Conservation (phyloP, 2,888 invertebrate genomes). For the Hirtodrosophila cameraria region DNA sequence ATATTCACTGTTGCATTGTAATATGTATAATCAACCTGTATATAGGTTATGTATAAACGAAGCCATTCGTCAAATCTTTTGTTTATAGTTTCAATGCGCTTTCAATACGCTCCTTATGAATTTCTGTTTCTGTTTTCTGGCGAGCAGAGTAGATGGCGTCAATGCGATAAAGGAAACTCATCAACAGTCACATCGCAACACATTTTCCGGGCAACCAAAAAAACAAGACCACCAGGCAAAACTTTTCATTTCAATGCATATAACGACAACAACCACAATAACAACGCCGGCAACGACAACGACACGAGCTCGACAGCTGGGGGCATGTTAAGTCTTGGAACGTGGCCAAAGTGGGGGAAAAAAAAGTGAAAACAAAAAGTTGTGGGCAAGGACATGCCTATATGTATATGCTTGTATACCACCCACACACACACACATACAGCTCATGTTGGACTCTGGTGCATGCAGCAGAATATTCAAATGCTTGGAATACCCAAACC, state of each 20-base stretch:
- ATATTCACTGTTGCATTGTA: constrained; percentile 35
- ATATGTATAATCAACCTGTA: constrained; percentile 45
- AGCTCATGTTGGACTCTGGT: constrained; percentile 17
- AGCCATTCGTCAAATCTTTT: constrained; percentile 55
- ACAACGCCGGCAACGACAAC: too few species aligned
- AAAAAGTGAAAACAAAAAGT: constrained; percentile 58
- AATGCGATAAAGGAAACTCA: constrained; percentile 58
- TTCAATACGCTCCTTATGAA: constrained; percentile 45
- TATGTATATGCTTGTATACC: not conserved
- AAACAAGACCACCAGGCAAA: constrained; percentile 20
- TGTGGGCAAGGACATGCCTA: constrained; percentile 53
- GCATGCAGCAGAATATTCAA: constrained; percentile 42
- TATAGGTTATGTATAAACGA: constrained; percentile 55
- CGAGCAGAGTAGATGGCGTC: constrained; percentile 42
- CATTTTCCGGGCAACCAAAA: constrained; percentile 43
- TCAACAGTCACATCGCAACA: constrained; percentile 24
- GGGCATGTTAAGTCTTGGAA: constrained; percentile 46
- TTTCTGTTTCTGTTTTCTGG: constrained; percentile 3
- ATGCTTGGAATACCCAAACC: constrained; percentile 23
- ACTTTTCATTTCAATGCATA: constrained; percentile 62
- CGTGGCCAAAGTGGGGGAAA: constrained; percentile 33
- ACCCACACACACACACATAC: constrained; percentile 1
- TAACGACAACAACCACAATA: constrained; percentile 15
- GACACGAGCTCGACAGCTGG: constrained; percentile 5
- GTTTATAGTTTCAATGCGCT: constrained; percentile 46